These are phyloP conservation scores for Zeus faber DNA, from an alignment of 2,113 vertebrate species.

Conservation along the genomic window DNA sequence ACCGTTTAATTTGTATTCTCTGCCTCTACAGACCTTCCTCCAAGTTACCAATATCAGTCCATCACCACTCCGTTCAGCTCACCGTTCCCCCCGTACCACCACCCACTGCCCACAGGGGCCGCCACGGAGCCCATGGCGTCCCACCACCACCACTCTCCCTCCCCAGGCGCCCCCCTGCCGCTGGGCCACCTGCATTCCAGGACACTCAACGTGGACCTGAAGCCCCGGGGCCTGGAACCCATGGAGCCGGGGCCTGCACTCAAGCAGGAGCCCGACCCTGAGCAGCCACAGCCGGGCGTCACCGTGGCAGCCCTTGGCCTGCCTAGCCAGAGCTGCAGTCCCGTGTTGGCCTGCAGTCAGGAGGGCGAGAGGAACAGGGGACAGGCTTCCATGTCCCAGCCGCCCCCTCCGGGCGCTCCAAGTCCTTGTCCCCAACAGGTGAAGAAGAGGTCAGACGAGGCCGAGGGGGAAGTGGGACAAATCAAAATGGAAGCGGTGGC, in stretches of 20 bases:
- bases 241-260: slow-evolving; percentile 36
- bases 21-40: slow-evolving; percentile 78
- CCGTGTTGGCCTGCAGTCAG: neutral
- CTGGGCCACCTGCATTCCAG: slow-evolving; percentile 55
- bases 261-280: slow-evolving; percentile 37
- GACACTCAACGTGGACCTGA: slow-evolving; percentile 77
- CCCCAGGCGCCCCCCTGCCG: slow-evolving; percentile 71
- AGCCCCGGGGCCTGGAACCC: slow-evolving; percentile 71
- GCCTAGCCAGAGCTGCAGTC: slow-evolving; percentile 35
- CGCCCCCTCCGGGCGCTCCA: slow-evolving; percentile 16
- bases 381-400: slow-evolving; percentile 14
- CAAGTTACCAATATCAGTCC: slow-evolving; percentile 86
- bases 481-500: slow-evolving; percentile 68
- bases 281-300: slow-evolving; percentile 19
- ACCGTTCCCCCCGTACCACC: slow-evolving; percentile 84
- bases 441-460: slow-evolving; percentile 67
- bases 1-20: neutral
- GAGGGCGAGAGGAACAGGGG: slow-evolving; percentile 18
- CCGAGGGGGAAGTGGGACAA: slow-evolving; percentile 61
- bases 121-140: slow-evolving; percentile 72
- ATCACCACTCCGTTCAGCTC: slow-evolving; percentile 83
- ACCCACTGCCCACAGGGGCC: slow-evolving; percentile 74
- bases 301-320: slow-evolving; percentile 24
- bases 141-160: slow-evolving; percentile 63
- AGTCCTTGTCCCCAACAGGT: slow-evolving; percentile 21